Evolutionary conservation across 2,797 vertebrate genomes (phyloP).

Genomic region (Peromyscus melanophrys): DNA sequence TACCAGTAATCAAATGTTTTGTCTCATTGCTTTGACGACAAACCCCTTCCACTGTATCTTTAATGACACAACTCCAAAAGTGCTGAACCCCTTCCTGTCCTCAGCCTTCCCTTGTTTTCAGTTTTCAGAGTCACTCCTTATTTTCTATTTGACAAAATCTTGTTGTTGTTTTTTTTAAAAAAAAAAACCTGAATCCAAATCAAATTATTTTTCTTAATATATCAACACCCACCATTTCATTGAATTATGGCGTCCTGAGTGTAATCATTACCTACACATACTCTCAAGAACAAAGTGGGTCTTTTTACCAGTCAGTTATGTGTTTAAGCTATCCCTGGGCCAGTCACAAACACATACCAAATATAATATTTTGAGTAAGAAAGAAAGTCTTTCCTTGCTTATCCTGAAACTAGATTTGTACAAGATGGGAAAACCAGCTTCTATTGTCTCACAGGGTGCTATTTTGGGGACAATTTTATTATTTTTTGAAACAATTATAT

Average conservation of each 20-base stretch:
- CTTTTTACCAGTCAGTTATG: background rate
- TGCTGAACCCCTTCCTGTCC: background rate
- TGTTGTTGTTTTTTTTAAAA: background rate
- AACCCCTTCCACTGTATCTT: background rate
- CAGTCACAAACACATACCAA: background rate
- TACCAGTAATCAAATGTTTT: background rate
- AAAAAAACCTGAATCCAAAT: constrained; percentile 19
- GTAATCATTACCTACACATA: background rate
- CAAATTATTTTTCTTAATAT: background rate
- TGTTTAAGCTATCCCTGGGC: background rate
- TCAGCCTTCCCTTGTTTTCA: background rate
- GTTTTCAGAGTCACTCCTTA: background rate
- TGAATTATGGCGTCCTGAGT: background rate
- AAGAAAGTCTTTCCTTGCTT: background rate
- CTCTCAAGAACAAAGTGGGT: constrained; percentile 23
- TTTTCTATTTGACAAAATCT: background rate
- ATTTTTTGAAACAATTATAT: background rate
- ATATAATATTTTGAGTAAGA: background rate
- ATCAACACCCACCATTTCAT: background rate
- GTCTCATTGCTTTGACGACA: background rate
- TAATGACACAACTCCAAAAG: background rate
- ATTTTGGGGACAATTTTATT: constrained; percentile 3
- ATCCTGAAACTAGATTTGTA: background rate
- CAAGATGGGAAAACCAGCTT: background rate
- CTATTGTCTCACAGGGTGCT: background rate